phyloP scores from a whole-genome alignment of 2,888 invertebrate species.

The Apoda limacodes region DNA sequence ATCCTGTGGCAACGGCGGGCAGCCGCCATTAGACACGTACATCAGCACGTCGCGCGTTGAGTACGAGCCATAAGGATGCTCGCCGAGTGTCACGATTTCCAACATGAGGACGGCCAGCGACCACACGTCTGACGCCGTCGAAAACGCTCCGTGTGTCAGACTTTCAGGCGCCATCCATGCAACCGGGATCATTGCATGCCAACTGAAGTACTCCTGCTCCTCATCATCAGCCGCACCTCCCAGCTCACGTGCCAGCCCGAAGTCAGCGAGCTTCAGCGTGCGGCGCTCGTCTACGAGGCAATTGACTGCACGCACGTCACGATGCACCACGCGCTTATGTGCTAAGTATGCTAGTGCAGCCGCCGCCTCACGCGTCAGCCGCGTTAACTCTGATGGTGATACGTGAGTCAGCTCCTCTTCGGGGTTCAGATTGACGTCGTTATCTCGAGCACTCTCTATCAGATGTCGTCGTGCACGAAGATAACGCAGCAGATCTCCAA shows the following conservation, averaged over 20 bases:
- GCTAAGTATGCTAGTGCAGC: conserved; percentile 83
- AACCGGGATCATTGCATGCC: conserved; percentile 85
- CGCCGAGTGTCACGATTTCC: conserved; percentile 89
- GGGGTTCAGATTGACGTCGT: conserved; percentile 74
- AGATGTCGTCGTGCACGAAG: conserved; percentile 77
- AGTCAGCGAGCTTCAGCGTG: conserved; percentile 83
- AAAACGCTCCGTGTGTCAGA: conserved; percentile 81
- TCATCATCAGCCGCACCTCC: conserved; percentile 81
- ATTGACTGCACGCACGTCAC: conserved; percentile 85
- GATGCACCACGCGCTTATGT: conserved; percentile 82
- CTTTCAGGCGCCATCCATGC: conserved; percentile 95
- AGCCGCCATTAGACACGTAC: conserved; percentile 72
- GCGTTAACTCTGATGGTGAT: conserved; percentile 33
- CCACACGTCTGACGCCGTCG: conserved; percentile 89
- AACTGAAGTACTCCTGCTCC: conserved; percentile 71
- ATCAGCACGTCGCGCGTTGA: conserved; percentile 76
- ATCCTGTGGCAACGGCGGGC: conserved; percentile 75
- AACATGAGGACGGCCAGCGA: conserved; percentile 86
- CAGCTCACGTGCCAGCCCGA: conserved; percentile 77
- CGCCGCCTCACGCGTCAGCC: conserved; percentile 57
- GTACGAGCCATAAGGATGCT: conserved; percentile 85
- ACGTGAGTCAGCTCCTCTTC: conserved; percentile 54
- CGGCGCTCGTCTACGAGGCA: conserved; percentile 80
- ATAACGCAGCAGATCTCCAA: conserved; percentile 89
- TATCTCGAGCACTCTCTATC: conserved; percentile 72